Base-by-base conservation (phyloP, 2,113 vertebrate species). In the Phrynosoma blainvillii region DNA sequence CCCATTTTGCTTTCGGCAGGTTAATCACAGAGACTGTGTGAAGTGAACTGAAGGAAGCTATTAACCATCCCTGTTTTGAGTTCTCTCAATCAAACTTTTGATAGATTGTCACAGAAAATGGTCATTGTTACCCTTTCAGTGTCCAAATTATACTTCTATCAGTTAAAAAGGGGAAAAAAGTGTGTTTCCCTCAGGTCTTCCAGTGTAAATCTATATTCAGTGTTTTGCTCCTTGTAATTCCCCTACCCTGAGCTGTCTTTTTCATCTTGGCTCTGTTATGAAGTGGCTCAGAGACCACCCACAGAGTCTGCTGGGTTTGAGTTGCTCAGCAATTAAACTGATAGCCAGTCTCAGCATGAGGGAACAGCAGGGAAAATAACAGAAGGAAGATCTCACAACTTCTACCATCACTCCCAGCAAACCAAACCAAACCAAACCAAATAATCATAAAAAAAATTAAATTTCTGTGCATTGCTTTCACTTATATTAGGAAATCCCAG, bases 291-390 rank as follows among this genome's bases (percentile, higher is more conserved):
- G 83, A 82, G 84, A 88, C 87, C 91, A 89, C 88, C 78, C 65
- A 89, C 40, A 76, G 88, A 76, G 66, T 65, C 40, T 36, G 85
- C 8, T 76, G 83, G 84, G 76, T 81, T 79, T 84, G 81, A 93
- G 89, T 68, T 93, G 79, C 86, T 82, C 73, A 82, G 84, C 88
- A 89, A 86, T 86, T 89, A 90, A 85, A 86, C 40, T 89, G 89
- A 77, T 88, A 90, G 77, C 74, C 30, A 76, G 88, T 52, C 71
- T 93, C 93, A 93, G 85, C 88, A 83, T 1, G 71, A 36, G 27
- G 25, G 91, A 79, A 21, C 23, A 87, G 23, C 0, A 90, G 82
- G 62, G 91, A 86, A 94, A 91, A 93, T 85, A 85, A 90, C 47
- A 93, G 82, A 36, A 88, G 82, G 85, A 80, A 89, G 65, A 89